Evolutionary conservation across 2,113 vertebrate species (phyloP).

Genomic region (Nibea albiflora): DNA sequence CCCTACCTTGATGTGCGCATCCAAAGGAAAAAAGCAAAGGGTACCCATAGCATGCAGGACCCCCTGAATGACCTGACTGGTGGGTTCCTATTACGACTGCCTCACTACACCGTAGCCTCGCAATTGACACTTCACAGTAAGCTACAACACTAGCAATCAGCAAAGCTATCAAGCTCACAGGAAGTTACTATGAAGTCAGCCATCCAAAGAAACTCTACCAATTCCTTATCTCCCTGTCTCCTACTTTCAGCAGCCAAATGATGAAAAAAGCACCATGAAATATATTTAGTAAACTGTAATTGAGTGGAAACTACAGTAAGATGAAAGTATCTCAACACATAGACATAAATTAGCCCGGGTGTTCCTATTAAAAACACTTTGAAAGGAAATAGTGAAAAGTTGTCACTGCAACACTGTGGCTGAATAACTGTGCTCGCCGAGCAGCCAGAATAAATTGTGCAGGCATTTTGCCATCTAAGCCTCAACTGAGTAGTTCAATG

Average conservation of each 20-base stretch:
- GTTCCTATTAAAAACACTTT: slow-evolving; percentile 61
- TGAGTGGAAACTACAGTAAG: slow-evolving; percentile 48
- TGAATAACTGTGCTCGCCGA: slow-evolving; percentile 46
- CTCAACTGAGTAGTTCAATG: slow-evolving; percentile 56
- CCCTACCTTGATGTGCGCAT: slow-evolving; percentile 80
- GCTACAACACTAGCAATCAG: slow-evolving; percentile 76
- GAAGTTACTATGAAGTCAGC: slow-evolving; percentile 73
- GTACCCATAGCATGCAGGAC: slow-evolving; percentile 75
- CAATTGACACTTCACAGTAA: slow-evolving; percentile 76
- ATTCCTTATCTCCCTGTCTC: slow-evolving; percentile 54
- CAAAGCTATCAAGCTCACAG: slow-evolving; percentile 76
- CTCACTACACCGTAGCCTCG: slow-evolving; percentile 62
- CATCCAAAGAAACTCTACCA: slow-evolving; percentile 69
- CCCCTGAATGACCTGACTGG: slow-evolving; percentile 78
- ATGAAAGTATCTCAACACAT: slow-evolving; percentile 44
- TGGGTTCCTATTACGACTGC: slow-evolving; percentile 81
- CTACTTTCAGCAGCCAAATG: slow-evolving; percentile 46
- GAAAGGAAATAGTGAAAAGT: slow-evolving; percentile 54
- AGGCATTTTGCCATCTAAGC: slow-evolving; percentile 51
- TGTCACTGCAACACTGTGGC: slow-evolving; percentile 48
- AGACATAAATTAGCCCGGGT: slow-evolving; percentile 57
- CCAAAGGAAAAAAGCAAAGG: slow-evolving; percentile 78
- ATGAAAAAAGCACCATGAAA: slow-evolving; percentile 47
- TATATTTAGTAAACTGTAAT: slow-evolving; percentile 52
- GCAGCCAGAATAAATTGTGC: slow-evolving; percentile 51